These are phyloP conservation scores for Bombus turneri DNA, from an alignment of 1,140 invertebrate species.

Conservation along the genomic window DNA sequence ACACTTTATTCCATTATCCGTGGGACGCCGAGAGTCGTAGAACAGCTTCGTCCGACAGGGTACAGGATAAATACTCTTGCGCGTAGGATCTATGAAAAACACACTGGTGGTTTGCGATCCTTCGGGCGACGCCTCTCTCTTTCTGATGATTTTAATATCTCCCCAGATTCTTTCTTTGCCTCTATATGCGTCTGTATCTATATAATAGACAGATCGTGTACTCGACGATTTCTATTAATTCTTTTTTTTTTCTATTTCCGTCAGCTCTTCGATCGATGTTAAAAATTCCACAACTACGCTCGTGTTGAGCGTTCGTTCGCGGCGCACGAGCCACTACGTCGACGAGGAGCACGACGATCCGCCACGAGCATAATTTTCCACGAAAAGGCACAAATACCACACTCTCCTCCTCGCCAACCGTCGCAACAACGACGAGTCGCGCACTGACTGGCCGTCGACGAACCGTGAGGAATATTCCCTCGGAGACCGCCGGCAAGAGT, in stretches of 20 bases:
- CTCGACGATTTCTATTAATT: neutral
- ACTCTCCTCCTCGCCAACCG: conserved; percentile 63
- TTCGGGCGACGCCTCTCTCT: conserved; percentile 21
- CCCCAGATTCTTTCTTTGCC: neutral
- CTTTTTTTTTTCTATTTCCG: neutral
- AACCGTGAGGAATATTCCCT: conserved; percentile 63
- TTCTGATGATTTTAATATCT: neutral
- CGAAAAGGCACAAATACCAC: conserved; percentile 30
- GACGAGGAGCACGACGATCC: conserved; percentile 53
- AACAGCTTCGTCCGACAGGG: conserved; percentile 47
- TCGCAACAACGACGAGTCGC: conserved; percentile 71
- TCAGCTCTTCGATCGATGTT: conserved; percentile 5
- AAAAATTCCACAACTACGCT: neutral
- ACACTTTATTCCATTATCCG: conserved; percentile 69
- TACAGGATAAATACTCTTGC: conserved; percentile 27
- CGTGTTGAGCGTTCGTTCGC: conserved; percentile 44
- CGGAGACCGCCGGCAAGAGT: conserved; percentile 41
- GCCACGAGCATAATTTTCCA: conserved; percentile 52
- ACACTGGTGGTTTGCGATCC: conserved; percentile 32
- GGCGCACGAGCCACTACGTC: conserved; percentile 42
- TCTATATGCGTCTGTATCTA: neutral
- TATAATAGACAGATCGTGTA: neutral
- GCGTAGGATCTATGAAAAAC: conserved; percentile 43
- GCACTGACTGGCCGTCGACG: conserved; percentile 66
- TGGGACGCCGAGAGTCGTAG: conserved; percentile 54